Base-by-base conservation (phyloP, 37 sponge, comb jelly and placozoan species). In the Corticium candelabrum region DNA sequence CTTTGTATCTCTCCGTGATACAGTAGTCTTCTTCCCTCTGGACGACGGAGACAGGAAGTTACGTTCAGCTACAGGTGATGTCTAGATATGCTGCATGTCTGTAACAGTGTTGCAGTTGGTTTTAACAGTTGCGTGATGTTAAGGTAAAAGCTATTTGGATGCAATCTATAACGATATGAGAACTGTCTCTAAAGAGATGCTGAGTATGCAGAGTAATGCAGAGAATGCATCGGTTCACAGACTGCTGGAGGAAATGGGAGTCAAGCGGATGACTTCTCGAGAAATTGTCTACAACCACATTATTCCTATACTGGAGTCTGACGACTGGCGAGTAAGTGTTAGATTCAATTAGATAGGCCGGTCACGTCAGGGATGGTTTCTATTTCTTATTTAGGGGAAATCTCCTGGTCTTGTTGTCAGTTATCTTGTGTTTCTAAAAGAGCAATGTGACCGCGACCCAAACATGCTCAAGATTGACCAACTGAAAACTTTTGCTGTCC, bases 271-370 rank as follows among this genome's bases (percentile, higher is more conserved):
- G 27, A 40, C 68, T 40, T 67, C 77, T 68, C 2, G 40, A 3
- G 84, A 87, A 2, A 39, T 87, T 70, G 83, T 87, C 34, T 40
- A 74, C 0, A 79, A 80, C 31, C 88, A 87, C 74, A 87, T 87
- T 30, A 39, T 87, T 27, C 88, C 88, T 32, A 74, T 38, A 30
- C 79, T 87, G 68, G 68, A 34, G 1, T 31, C n/a, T 0, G 77
- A 68, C 30, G 31, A 71, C 3, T 74, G 76, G 69, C 68, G 80
- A 77, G 86, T 84, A 67, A 35, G 43, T n/a, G n/a, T n/a, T n/a
- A n/a, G n/a, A n/a, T n/a, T n/a, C n/a, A n/a, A n/a, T n/a, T n/a
- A n/a, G n/a, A n/a, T n/a, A n/a, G n/a, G n/a, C n/a, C n/a, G n/a
- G n/a, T n/a, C n/a, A n/a, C n/a, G n/a, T n/a, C n/a, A n/a, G n/a